A percentile compares a stretch with the other conserved stretches of the same genome.
These are phyloP conservation scores for Aphodius sticticus DNA, from an alignment of 2,888 invertebrate species.

Conservation along the genomic window DNA sequence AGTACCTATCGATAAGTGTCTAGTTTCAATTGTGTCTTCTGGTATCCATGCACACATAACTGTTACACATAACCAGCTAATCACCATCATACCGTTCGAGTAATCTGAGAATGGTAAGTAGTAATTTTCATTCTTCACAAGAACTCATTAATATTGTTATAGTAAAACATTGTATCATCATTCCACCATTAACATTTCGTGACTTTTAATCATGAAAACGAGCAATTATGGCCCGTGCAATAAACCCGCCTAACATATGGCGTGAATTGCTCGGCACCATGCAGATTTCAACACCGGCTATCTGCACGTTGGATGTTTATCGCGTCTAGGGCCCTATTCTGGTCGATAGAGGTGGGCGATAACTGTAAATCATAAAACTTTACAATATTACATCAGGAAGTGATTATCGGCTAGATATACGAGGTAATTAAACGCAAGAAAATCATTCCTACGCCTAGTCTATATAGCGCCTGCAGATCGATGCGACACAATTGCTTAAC, in stretches of 20 bases:
- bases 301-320: not conserved
- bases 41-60: not conserved
- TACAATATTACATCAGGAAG: constrained; percentile 4
- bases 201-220: not conserved
- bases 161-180: constrained; percentile 4
- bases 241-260: not conserved
- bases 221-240: not conserved
- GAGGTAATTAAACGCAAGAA: not conserved
- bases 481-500: not conserved
- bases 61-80: not conserved
- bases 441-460: not conserved
- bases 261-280: not conserved
- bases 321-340: constrained; percentile 4
- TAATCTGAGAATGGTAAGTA: not conserved
- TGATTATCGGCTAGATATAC: not conserved
- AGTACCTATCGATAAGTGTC: not conserved
- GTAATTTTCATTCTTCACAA: not conserved
- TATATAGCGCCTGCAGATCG: not conserved
- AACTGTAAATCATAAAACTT: constrained; percentile 4
- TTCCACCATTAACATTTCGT: not conserved
- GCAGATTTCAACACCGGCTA: constrained; percentile 4
- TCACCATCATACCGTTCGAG: not conserved
- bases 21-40: not conserved
- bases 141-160: not conserved
- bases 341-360: not conserved